Evolutionary conservation across 1,140 invertebrate genomes (phyloP).

Genomic region (Paracyclopina nana): DNA sequence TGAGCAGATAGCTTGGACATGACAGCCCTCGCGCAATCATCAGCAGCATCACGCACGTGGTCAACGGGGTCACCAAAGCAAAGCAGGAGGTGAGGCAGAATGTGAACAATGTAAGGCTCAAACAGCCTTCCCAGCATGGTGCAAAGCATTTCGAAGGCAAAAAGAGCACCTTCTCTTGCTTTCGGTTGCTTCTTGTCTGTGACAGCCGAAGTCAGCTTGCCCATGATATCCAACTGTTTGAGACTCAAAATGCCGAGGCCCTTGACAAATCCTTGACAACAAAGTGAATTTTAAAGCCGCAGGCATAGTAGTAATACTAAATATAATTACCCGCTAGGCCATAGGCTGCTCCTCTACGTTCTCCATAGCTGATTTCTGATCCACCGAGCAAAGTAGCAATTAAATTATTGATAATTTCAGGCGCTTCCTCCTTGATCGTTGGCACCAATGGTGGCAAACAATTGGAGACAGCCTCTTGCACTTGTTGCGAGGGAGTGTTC

Average conservation of each 20-base stretch:
- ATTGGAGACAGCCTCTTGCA: conserved; percentile 93
- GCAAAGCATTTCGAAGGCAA: conserved; percentile 94
- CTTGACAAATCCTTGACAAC: conserved; percentile 48
- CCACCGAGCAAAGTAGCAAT: conserved; percentile 71
- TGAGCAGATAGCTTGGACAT: conserved; percentile 91
- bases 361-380: conserved; percentile 66
- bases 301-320: conserved; percentile 16
- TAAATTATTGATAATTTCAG: conserved; percentile 64
- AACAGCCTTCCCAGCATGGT: conserved; percentile 83
- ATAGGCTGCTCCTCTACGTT: conserved; percentile 47
- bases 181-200: conserved; percentile 56
- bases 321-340: conserved; percentile 32
- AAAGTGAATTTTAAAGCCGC: not conserved
- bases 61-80: conserved; percentile 86
- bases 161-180: conserved; percentile 52
- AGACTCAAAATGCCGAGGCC: conserved; percentile 86
- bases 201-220: conserved; percentile 73
- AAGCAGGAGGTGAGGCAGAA: conserved; percentile 75
- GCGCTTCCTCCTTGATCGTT: conserved; percentile 71
- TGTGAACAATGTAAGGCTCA: conserved; percentile 95
- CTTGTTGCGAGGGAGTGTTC: conserved; percentile 87
- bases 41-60: conserved; percentile 66
- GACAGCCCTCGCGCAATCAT: conserved; percentile 80
- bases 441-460: conserved; percentile 83
- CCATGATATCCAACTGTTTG: conserved; percentile 91